Percentiles rank a stretch among this genome's conserved stretches.
Conservation (phyloP, 2,888 invertebrate genomes). For the Macrophya annulata region DNA sequence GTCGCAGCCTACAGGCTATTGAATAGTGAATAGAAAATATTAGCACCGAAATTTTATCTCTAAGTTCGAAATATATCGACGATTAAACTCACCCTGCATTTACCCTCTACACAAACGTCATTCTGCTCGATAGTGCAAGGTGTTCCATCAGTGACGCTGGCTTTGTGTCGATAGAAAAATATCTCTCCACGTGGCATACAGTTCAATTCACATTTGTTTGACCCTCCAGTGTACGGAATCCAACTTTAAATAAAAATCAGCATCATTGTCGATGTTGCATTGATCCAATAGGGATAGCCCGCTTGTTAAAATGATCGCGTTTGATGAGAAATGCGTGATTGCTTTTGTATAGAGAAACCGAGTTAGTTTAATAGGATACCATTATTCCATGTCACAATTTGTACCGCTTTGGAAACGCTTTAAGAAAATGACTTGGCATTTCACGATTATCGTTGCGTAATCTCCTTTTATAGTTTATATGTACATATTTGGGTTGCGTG, state of each 20-base stretch:
- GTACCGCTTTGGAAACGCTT: constrained; percentile 34
- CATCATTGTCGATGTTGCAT: background rate
- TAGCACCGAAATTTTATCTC: background rate
- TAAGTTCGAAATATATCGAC: background rate
- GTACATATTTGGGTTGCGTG: constrained; percentile 22
- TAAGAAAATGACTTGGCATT: constrained; percentile 51
- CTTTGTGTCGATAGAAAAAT: constrained; percentile 94
- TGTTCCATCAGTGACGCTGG: constrained; percentile 92
- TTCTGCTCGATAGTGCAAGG: constrained; percentile 90
- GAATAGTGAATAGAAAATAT: background rate
- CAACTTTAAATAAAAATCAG: constrained; percentile 82
- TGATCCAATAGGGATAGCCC: background rate
- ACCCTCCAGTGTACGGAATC: constrained; percentile 93
- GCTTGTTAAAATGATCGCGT: constrained; percentile 14
- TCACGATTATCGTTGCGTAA: constrained; percentile 33
- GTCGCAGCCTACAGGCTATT: constrained; percentile 95
- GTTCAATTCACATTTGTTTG: constrained; percentile 96
- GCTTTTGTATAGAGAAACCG: constrained; percentile 1
- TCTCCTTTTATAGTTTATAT: constrained; percentile 24
- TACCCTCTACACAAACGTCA: constrained; percentile 97
- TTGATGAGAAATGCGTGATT: constrained; percentile 31
- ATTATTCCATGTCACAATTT: constrained; percentile 34
- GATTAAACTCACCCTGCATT: constrained; percentile 89
- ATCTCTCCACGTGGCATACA: constrained; percentile 96
- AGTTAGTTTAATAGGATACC: constrained; percentile 11